Base-by-base conservation (phyloP, 2,797 vertebrate genomes). In the Sebastes minor region DNA sequence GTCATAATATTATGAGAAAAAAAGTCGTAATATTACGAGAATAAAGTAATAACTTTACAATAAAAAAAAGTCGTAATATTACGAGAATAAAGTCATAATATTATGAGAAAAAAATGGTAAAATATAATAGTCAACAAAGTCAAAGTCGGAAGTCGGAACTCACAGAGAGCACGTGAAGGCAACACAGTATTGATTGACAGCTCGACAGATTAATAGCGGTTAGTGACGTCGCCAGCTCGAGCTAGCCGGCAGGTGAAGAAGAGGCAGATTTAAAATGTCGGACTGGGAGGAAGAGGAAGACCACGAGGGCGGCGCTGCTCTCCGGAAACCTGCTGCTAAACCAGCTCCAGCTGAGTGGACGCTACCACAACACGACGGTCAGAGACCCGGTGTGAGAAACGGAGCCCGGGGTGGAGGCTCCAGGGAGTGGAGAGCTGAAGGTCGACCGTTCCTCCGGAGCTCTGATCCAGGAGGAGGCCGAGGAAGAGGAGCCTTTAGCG, bases 271-370 rank as follows among this genome's bases (percentile, higher is more conserved):
- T 0, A 85, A 81, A 32, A 96, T 96, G 96, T 95, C 94, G 0
- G 95, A 96, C 73, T 96, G 96, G 96, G 95, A 96, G 96, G 95
- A 96, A 11, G 94, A 94, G 0, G 95, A 96, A 2, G 89, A 90
- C 16, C 63, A 91, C 4, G 79, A 42, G 9, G 22, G 59, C 8
- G 82, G 87, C 6, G 81, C 33, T 4, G 86, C 78, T 16, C 28
- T 81, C 35, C 5, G 73, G 2, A 89, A 74, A 6, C 23, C 61
- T 22, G 35, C 14, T 0, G 0, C 30, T 0, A 72, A 71, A 63
- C 0, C 49, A 0, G 38, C 25, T 5, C 33, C 10, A 2, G 22
- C 67, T 3, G 28, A 77, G 9, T 60, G 38, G 64, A 83, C 56
- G 10, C 20, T 5, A 2, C n/a, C 72, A 0, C 0, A 1, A 1